Percentiles rank a stretch among this genome's conserved stretches.
Evolutionary conservation across 2,113 vertebrate species (phyloP).

Genomic region (Gracilinanus agilis): DNA sequence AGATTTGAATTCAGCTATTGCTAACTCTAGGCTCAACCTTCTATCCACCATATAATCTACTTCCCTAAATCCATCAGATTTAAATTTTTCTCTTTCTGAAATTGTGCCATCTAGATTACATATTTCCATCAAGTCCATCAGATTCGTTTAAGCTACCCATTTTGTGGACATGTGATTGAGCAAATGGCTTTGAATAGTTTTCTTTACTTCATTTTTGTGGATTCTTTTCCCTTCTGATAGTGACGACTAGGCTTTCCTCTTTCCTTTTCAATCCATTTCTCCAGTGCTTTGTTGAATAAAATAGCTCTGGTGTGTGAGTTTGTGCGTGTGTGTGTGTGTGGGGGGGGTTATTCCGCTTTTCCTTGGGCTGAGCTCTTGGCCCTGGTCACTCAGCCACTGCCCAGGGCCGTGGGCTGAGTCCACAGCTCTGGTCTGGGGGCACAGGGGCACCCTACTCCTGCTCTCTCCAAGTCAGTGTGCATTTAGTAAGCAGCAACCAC

Average conservation of each 20-base stretch:
- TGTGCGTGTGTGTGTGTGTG: no score
- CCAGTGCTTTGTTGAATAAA: background rate
- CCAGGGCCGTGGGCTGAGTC: no score
- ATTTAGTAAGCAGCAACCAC: no score
- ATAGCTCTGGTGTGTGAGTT: background rate
- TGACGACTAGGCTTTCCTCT: background rate
- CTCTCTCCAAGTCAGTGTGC: no score
- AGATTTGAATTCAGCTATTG: background rate
- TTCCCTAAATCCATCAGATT: background rate
- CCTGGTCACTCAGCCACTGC: no score
- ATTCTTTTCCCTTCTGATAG: background rate
- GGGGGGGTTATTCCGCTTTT: no score
- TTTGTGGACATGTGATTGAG: no score
- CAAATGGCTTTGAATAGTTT: background rate
- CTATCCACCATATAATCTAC: background rate
- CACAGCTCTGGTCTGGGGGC: no score
- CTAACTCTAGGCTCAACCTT: background rate
- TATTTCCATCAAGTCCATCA: background rate
- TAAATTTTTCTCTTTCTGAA: background rate
- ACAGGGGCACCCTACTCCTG: no score
- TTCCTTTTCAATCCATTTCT: background rate
- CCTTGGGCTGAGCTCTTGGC: no score
- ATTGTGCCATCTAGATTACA: background rate
- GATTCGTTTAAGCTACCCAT: background rate
- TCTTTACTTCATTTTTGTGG: background rate